phyloP scores from a whole-genome alignment of 2,888 invertebrate species.

The Spodoptera exigua region DNA sequence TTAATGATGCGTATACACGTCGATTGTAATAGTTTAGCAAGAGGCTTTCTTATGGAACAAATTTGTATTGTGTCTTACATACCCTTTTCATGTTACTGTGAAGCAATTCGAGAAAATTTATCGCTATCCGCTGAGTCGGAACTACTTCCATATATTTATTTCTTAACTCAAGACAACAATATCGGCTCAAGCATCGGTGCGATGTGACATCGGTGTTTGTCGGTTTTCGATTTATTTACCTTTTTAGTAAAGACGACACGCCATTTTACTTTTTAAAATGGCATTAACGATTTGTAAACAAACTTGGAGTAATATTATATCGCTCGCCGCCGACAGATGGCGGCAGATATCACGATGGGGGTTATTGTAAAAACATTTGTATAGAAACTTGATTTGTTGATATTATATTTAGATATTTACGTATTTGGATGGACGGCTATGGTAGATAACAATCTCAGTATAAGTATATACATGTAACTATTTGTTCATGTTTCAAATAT shows the following conservation, averaged over 20 bases:
- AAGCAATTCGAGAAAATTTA: constrained; percentile 27
- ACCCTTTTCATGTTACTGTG: constrained; percentile 38
- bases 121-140: constrained; percentile 11
- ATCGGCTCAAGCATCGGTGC: constrained; percentile 31
- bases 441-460: constrained; percentile 12
- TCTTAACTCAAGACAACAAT: constrained; percentile 17
- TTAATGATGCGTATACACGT: constrained; percentile 67
- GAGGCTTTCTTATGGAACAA: constrained; percentile 75
- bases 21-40: constrained; percentile 69
- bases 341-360: constrained; percentile 30
- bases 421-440: constrained; percentile 39
- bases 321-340: constrained; percentile 14
- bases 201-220: constrained; percentile 41
- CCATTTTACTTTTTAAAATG: constrained; percentile 39
- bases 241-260: constrained; percentile 47
- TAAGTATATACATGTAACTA: constrained; percentile 13
- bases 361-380: constrained; percentile 57
- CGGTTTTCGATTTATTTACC: constrained; percentile 42
- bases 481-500: constrained; percentile 14
- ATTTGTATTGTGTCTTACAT: constrained; percentile 56
- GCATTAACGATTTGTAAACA: constrained; percentile 33
- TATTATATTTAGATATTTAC: constrained; percentile 53
- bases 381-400: constrained; percentile 54
- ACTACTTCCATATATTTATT: constrained; percentile 27
- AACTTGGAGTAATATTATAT: constrained; percentile 33